These are phyloP conservation scores for Drosophila prolongata DNA, from an alignment of 2,888 invertebrate genomes.

Conservation along the genomic window DNA sequence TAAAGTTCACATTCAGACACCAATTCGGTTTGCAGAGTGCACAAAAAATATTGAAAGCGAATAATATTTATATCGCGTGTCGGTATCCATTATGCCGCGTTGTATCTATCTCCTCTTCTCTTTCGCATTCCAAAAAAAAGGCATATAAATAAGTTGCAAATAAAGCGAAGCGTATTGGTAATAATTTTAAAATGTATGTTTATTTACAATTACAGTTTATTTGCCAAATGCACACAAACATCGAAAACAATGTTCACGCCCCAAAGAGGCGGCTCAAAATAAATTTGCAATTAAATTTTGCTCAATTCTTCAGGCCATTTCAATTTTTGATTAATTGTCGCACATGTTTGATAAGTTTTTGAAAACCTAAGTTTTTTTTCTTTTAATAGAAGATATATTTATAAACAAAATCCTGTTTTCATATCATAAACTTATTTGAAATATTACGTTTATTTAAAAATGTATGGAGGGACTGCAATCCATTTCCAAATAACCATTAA, in stretches of 20 bases:
- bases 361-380: no score
- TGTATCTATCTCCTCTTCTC: constrained; percentile 20
- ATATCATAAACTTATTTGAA: no score
- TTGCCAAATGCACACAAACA: constrained; percentile 43
- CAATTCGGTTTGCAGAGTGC: constrained; percentile 17
- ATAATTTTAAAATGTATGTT: constrained; percentile 79
- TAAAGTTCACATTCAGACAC: not conserved
- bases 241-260: constrained; percentile 13
- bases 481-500: constrained; percentile 7
- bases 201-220: constrained; percentile 80
- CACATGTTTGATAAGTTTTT: constrained; percentile 2
- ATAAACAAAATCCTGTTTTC: no score
- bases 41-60: constrained; percentile 47
- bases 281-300: constrained; percentile 16
- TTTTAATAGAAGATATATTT: not conserved
- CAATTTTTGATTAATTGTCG: constrained; percentile 12
- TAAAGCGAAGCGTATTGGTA: constrained; percentile 53
- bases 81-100: constrained; percentile 46
- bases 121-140: constrained; percentile 8
- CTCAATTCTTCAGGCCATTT: constrained; percentile 9
- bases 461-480: not conserved
- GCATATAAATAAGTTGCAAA: constrained; percentile 64
- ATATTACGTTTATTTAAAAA: not conserved
- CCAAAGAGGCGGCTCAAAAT: constrained; percentile 6
- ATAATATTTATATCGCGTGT: constrained; percentile 58